Base-by-base conservation (phyloP, 2,888 invertebrate genomes). In the Hartigia nigra region DNA sequence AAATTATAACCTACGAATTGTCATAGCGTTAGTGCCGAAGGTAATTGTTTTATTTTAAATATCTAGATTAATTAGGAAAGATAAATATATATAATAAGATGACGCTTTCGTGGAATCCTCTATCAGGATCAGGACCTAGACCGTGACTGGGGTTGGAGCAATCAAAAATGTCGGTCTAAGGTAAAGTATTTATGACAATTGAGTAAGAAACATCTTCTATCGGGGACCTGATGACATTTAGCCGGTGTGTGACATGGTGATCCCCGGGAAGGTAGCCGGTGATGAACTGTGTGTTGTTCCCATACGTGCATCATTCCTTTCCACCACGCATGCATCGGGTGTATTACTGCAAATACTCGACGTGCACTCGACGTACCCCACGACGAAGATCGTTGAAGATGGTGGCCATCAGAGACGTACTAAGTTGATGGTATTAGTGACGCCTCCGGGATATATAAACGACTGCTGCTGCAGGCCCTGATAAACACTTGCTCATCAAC, bases 201-300 rank as follows among this genome's bases (percentile, higher is more conserved):
- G 81, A 84, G 87, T 83, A 87, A 87, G 39, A 23, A 55, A 84
- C 82, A 82, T 84, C 84, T 86, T 87, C 85, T 84, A 88, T 84
- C 86, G 80, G 85, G 87, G 86, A 89, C 90, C 87, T 85, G 89
- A 88, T 91, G 90, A 91, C 90, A 91, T 91, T 90, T 91, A 91
- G 84, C 87, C 39, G 82, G 80, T 82, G 77, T 85, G 87, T 83
- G 86, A 86, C 85, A 86, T 80, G 84, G 83, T 85, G 85, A 86
- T 87, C 76, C 85, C 83, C 78, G 84, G 82, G 82, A 85, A 82
- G 85, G 81, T 85, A 85, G 83, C 82, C 75, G 79, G 23, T 76
- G 76, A 69, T 78, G 74, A 74, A 77, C 76, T 69, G 74, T 76
- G 78, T 78, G 78, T 78, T 76, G 76, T 80, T 36, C 31, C 77